Percentiles rank a stretch among this genome's conserved stretches.
phyloP scores from a whole-genome alignment of 2,888 invertebrate species.

The Stenoptilia bipunctidactyla region DNA sequence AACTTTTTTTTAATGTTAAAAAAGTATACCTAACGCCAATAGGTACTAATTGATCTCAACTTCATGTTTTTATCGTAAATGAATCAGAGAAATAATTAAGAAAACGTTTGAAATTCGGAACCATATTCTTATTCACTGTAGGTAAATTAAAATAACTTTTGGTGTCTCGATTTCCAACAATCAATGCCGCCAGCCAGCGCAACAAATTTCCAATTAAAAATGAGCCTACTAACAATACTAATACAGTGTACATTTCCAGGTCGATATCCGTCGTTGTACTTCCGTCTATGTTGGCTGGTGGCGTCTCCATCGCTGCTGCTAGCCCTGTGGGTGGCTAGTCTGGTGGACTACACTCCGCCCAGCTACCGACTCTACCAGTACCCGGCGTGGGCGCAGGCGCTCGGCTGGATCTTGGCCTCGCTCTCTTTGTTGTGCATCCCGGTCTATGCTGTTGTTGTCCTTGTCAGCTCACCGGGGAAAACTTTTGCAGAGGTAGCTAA shows the following conservation, averaged over 20 bases:
- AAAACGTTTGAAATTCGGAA: no score
- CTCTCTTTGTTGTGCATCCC: constrained; percentile 89
- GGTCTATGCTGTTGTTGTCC: constrained; percentile 79
- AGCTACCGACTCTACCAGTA: constrained; percentile 87
- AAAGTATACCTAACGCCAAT: no score
- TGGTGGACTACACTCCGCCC: constrained; percentile 89
- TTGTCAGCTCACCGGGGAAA: constrained; percentile 79
- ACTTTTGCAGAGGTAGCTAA: constrained; percentile 82
- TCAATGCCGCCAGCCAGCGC: no score
- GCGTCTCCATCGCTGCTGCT: constrained; percentile 85
- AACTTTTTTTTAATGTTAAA: no score
- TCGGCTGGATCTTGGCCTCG: constrained; percentile 90
- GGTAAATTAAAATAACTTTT: no score
- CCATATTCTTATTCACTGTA: no score
- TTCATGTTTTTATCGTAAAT: no score
- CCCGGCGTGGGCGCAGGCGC: constrained; percentile 86
- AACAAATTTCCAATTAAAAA: no score
- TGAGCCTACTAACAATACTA: no score
- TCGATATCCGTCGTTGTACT: constrained; percentile 81
- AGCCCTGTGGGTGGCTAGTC: constrained; percentile 89
- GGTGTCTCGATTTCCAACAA: no score
- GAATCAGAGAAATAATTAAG: no score
- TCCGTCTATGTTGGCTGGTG: constrained; percentile 88
- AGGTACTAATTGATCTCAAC: no score
- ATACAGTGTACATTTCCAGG: constrained; percentile 33